Evolutionary conservation across 1,140 invertebrate genomes (phyloP), one percentile per base, ranked within the genome.

Genomic region (Eubasilissa regina): DNA sequence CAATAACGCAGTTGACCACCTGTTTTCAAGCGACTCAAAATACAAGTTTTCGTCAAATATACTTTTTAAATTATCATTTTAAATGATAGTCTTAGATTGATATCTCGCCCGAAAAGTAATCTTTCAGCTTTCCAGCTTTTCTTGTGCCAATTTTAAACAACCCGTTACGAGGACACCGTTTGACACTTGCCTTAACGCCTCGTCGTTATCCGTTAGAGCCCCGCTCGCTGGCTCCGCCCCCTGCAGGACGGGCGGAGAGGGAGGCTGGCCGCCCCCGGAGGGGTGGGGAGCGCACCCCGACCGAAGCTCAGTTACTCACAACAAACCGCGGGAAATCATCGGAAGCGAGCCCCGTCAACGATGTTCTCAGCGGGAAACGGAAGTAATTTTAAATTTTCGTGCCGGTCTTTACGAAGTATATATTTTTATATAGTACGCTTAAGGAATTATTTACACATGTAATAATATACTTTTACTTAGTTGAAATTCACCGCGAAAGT

Each of bases 281-380:
- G 25, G 25, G 21, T 15, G 44, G 35, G 64, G 13, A 13, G 21
- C 15, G 17, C 10, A 73, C 47, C 68, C 68, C 68, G 47, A 53
- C n/a, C 68, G 11, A 25, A 53, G 68, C 68, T 73, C 68, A 73
- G 68, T 73, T 12, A 19, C 47, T 73, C 68, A 73, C 68, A 73
- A 73, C 68, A 73, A 68, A 53, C 51, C 47, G 68, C 68, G 68
- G 68, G 68, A 73, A 73, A 73, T 15, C 68, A 73, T 73, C 48
- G 15, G 12, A 48, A 17, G 45, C 45, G 15, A 19, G 15, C 43
- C 60, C 48, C 15, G 19, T 25, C 25, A 47, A 45, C 64, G 47
- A 8, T 45, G 43, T 6, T 17, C 45, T 60, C 56, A 19, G 19
- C 45, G 66, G 66, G 66, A 73, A 73, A 25, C 68, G 68, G 21